A percentile compares a stretch with the other conserved stretches of the same genome.
Evolutionary conservation across 2,113 vertebrate species (phyloP).

Genomic region (Meleagris gallopavo): DNA sequence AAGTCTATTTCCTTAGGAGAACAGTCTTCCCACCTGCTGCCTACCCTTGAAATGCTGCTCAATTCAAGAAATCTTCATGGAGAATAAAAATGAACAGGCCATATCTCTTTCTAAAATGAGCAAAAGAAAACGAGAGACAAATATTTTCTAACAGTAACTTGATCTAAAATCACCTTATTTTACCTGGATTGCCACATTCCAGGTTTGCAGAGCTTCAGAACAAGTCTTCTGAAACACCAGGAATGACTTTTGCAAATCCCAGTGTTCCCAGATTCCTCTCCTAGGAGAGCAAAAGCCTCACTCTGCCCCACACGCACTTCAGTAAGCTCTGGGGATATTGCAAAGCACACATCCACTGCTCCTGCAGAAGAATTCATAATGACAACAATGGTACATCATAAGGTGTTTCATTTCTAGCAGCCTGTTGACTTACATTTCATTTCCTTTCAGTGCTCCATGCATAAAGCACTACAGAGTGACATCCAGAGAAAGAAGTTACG

Average conservation of each 20-base stretch:
- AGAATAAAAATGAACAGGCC: neutral
- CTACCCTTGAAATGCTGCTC: neutral
- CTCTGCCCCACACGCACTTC: neutral
- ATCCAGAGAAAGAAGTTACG: slow-evolving; percentile 65
- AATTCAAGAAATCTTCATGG: neutral
- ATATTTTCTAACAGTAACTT: neutral
- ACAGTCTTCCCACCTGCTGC: neutral
- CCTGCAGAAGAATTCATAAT: neutral
- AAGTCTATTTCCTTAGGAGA: neutral
- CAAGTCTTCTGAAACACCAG: neutral
- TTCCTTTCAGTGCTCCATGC: slow-evolving; percentile 72
- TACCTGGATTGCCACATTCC: neutral
- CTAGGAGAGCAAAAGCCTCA: neutral
- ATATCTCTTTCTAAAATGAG: neutral
- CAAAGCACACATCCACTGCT: neutral
- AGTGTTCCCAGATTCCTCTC: neutral
- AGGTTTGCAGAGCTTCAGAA: neutral
- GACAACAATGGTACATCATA: neutral
- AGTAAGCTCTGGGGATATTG: neutral
- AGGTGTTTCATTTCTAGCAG: neutral
- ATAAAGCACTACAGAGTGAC: slow-evolving; percentile 85
- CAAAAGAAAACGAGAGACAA: neutral
- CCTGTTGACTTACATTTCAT: neutral
- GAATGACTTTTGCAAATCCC: neutral
- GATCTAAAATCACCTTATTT: neutral